phyloP scores from a whole-genome alignment of 1,140 invertebrate genomes.

The Dendroctonus valens region DNA sequence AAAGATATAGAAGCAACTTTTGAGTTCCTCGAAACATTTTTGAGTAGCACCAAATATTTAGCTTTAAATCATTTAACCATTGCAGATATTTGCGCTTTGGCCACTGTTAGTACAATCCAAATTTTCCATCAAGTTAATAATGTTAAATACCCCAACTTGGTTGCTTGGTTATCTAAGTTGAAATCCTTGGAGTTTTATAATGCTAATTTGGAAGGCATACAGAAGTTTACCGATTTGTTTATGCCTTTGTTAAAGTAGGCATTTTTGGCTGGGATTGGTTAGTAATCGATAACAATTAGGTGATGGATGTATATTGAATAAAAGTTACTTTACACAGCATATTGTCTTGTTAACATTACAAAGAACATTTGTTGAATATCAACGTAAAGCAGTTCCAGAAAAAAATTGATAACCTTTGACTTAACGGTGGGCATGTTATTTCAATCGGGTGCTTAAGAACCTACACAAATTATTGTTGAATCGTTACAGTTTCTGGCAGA shows the following conservation, averaged over 20 bases:
- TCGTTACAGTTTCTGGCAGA: too few relatives aligned
- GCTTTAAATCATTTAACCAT: slow-evolving; percentile 33
- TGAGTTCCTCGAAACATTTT: slow-evolving; percentile 35
- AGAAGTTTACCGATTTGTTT: slow-evolving; percentile 9
- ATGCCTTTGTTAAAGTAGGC: slow-evolving; percentile 1
- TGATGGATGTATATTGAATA: too few relatives aligned
- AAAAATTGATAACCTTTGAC: too few relatives aligned
- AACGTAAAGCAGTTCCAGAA: too few relatives aligned
- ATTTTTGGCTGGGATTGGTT: too few relatives aligned
- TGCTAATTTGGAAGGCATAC: slow-evolving; percentile 12
- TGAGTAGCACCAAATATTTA: slow-evolving; percentile 26
- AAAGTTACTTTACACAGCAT: too few relatives aligned
- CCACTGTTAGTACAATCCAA: slow-evolving; percentile 30
- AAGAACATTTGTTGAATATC: too few relatives aligned
- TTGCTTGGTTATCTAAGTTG: slow-evolving; percentile 28
- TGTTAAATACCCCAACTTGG: slow-evolving; percentile 32
- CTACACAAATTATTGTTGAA: too few relatives aligned
- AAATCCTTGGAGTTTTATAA: slow-evolving; percentile 28
- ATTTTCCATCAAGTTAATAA: slow-evolving; percentile 24
- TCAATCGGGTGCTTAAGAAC: too few relatives aligned
- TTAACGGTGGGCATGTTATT: too few relatives aligned
- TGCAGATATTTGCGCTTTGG: slow-evolving; percentile 36
- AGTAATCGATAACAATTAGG: too few relatives aligned
- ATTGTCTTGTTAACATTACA: too few relatives aligned
- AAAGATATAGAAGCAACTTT: slow-evolving; percentile 24